phyloP scores from a whole-genome alignment of 2,797 vertebrate genomes.

The Enteromius radiatus region DNA sequence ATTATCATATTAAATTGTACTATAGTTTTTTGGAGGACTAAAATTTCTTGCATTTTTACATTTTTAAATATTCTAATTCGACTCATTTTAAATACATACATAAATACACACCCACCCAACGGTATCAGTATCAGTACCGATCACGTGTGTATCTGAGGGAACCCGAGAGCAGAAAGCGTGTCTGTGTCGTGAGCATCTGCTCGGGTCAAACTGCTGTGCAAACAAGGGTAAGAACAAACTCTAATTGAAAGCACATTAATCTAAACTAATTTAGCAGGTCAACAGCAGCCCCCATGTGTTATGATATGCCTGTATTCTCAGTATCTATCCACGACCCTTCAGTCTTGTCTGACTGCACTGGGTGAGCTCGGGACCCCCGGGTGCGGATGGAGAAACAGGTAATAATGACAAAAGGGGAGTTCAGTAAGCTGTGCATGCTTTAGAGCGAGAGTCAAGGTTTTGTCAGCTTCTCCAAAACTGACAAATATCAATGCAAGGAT shows the following conservation, averaged over 20 bases:
- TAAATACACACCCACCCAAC: neutral
- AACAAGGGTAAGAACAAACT: constrained; percentile 18
- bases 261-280: constrained; percentile 43
- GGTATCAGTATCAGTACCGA: too few relatives aligned
- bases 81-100: neutral
- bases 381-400: constrained; percentile 5
- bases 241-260: constrained; percentile 53
- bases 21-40: neutral
- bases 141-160: neutral
- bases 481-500: neutral
- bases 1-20: neutral
- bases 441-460: neutral
- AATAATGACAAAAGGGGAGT: neutral
- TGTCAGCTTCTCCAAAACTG: neutral
- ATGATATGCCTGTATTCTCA: neutral
- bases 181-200: constrained; percentile 37
- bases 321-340: neutral
- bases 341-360: neutral
- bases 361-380: neutral
- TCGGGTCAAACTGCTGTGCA: constrained; percentile 18
- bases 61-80: neutral
- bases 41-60: neutral
- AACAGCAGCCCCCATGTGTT: neutral
- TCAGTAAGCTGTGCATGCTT: neutral
- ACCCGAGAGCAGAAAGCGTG: neutral